Evolutionary conservation across 2,888 invertebrate species (phyloP), one percentile per base, ranked within the genome.

Genomic region (Epistrophe eligans): DNA sequence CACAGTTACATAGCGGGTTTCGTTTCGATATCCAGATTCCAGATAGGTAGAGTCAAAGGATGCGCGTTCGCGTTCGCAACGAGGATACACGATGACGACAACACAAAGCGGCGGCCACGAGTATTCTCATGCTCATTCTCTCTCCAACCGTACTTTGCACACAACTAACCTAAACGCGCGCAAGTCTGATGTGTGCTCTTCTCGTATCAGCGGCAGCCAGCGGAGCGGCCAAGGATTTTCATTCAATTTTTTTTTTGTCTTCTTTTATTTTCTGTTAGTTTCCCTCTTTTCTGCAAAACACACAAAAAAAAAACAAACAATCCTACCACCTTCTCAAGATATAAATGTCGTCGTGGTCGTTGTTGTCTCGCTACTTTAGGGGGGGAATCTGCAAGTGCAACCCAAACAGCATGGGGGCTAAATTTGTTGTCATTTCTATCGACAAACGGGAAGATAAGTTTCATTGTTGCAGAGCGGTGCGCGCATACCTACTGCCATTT

Each of bases 101-200:
- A 82, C 77, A 87, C 85, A 85, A 82, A 85, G 79, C 85, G 79
- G 66, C 87, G 71, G 79, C 85, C 79, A 66, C 87, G 64, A 79
- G 71, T 76, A 40, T 66, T 87, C 87, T 82, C 87, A 83, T 87
- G 67, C 83, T 87, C 87, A 87, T 87, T 83, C 83, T 87, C 83
- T 87, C 82, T 83, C 79, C 79, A 83, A 76, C 82, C 82, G 87
- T 83, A 87, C 87, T 87, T 87, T 83, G 66, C 77, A 82, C 87
- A 83, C 87, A 87, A 83, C 83, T 83, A 87, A 87, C 79, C 71
- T 43, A 76, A 87, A 74, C 83, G 82, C 87, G 87, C 87, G 87
- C 87, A 87, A 83, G 87, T 87, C 79, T 45, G 70, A 71, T 67
- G 66, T 87, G 72, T 85, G 66, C 85, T 87, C 85, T 79, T 79